A percentile compares a stretch with the other conserved stretches of the same genome.
Conservation (phyloP, 1,140 invertebrate genomes). For the Drosophila kohkoa region DNA sequence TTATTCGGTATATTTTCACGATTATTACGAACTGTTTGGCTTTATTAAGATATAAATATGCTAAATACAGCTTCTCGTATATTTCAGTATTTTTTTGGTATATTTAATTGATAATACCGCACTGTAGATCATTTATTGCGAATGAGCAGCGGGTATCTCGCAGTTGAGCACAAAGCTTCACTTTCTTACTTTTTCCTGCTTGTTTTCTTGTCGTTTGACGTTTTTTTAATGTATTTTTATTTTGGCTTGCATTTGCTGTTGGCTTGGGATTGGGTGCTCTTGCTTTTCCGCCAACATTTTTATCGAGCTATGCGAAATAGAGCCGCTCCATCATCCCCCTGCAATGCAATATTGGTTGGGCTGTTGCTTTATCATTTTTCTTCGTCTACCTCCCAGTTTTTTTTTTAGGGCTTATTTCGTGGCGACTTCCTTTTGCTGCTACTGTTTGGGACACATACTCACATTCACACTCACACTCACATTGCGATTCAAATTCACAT, state of each 20-base stretch:
- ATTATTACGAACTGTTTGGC: too few relatives aligned
- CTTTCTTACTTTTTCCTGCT: not conserved
- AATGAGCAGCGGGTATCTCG: too few relatives aligned
- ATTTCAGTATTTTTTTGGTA: too few relatives aligned
- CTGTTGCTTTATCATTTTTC: constrained; percentile 60
- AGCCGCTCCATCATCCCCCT: not conserved
- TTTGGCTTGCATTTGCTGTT: constrained; percentile 27
- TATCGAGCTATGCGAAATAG: constrained; percentile 47
- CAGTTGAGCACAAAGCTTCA: too few relatives aligned
- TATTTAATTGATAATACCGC: too few relatives aligned
- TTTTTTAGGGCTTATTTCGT: constrained; percentile 38
- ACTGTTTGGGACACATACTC: constrained; percentile 21
- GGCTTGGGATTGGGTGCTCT: constrained; percentile 23
- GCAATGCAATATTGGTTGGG: constrained; percentile 2
- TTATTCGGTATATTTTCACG: too few relatives aligned
- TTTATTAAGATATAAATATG: too few relatives aligned
- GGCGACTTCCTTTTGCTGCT: constrained; percentile 38
- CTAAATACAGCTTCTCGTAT: too few relatives aligned
- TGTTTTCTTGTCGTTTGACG: constrained; percentile 8
- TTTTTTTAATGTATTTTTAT: constrained; percentile 30
- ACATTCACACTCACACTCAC: constrained; percentile 15
- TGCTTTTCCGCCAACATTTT: constrained; percentile 55
- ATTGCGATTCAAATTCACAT: constrained; percentile 40
- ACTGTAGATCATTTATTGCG: too few relatives aligned
- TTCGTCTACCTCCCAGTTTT: constrained; percentile 48